Base-by-base conservation (phyloP, 1,140 invertebrate genomes). In the Tigriopus japonicus region DNA sequence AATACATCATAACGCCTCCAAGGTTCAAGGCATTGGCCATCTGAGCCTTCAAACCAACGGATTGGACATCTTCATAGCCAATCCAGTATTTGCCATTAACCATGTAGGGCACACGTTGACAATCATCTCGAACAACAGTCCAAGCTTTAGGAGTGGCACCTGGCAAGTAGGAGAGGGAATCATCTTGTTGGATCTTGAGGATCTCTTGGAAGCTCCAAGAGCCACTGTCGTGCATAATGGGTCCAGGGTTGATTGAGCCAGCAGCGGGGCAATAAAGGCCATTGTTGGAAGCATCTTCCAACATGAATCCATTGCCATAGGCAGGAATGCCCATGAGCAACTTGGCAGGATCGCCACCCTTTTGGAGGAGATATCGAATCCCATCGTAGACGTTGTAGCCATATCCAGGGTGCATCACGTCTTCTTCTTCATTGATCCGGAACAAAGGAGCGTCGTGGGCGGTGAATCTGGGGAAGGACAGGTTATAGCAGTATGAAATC, bases 181-280 rank as follows among this genome's bases (percentile, higher is more conserved):
- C 21, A 51, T 21, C 45, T 10, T 51, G 15, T 21, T 51, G 45
- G 21, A 21, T 77, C n/a, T 84, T 75, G 65, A 87, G 65, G 53
- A 66, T 64, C 72, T 91, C 86, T 67, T 87, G 84, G 67, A 84
- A 92, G 21, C 84, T 81, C 52, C 86, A 72, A 35, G 77, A 75
- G 10, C 87, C 87, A 9, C 70, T 66, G 62, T 84, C 77, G 2
- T 69, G 66, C 0, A 86, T 87, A 64, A 82, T 86, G 1, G 77
- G 78, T 6, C 87, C 87, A 3, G 77, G 72, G 6, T 70, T 66
- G 5, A 82, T 82, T 2, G 76, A 68, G 1, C 78, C 77, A 9
- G 60, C 70, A 1, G 78, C 71, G 1, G 76, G 69, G 0, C 80
- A 76, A 45, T 69, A 67, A 0, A 82, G 68, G 7, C 67, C 70